Conservation (phyloP, 2,113 vertebrate species). For the Lepus timidus region DNA sequence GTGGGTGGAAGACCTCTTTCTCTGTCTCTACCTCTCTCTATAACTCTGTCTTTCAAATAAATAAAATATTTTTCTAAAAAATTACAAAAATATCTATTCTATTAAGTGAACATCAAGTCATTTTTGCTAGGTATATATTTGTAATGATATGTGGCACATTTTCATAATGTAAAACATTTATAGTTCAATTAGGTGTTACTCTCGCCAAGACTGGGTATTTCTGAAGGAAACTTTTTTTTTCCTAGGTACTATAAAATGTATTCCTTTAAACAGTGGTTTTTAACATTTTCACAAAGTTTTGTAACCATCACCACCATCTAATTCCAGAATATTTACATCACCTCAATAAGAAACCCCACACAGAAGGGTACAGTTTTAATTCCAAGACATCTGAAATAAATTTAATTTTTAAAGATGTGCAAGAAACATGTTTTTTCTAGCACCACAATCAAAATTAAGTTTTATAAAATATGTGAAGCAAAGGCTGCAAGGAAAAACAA, state of each 20-base stretch:
- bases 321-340: slow-evolving; percentile 49
- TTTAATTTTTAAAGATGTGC: slow-evolving; percentile 44
- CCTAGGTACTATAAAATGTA: slow-evolving; percentile 27
- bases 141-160: background rate
- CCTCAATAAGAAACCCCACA: slow-evolving; percentile 52
- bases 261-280: slow-evolving; percentile 22
- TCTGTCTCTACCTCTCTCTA: too few species aligned
- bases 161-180: slow-evolving; percentile 37
- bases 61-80: background rate
- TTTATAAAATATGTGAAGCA: slow-evolving; percentile 8
- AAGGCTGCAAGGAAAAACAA: slow-evolving; percentile 22
- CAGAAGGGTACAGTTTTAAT: background rate
- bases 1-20: too few species aligned
- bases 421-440: slow-evolving; percentile 14
- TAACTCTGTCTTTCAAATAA: too few species aligned
- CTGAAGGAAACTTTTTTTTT: background rate
- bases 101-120: slow-evolving; percentile 30
- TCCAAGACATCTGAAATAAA: slow-evolving; percentile 46
- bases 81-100: slow-evolving; percentile 39
- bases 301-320: background rate
- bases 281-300: slow-evolving; percentile 26
- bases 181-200: slow-evolving; percentile 41
- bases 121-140: slow-evolving; percentile 7
- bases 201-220: slow-evolving; percentile 20
- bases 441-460: background rate